Percentiles rank a stretch among this genome's conserved stretches.
phyloP scores from a whole-genome alignment of 2,888 invertebrate species.

The Drosophila heteroneura region DNA sequence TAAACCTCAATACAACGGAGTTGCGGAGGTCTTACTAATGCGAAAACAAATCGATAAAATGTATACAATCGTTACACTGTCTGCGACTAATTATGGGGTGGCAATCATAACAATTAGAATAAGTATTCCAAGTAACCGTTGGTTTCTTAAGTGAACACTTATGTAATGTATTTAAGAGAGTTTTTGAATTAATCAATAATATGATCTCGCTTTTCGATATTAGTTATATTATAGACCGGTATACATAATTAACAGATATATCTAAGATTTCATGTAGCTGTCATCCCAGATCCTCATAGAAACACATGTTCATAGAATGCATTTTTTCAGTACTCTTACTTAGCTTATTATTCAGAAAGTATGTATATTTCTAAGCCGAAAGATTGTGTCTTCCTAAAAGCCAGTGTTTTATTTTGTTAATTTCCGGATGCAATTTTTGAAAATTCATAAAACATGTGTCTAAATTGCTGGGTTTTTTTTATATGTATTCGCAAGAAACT shows the following conservation, averaged over 20 bases:
- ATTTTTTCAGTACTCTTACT: neutral
- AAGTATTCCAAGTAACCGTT: neutral
- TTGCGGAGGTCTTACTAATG: conserved; percentile 11
- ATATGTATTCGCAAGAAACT: too few species aligned
- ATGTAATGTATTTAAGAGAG: neutral
- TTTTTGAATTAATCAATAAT: neutral
- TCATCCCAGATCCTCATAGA: too few species aligned
- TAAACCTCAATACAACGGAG: neutral
- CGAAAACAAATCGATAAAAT: neutral
- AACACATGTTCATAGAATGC: neutral
- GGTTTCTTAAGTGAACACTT: neutral
- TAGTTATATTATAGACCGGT: neutral
- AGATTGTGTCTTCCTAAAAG: neutral
- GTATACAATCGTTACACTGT: neutral
- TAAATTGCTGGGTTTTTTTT: too few species aligned
- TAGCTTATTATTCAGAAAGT: neutral
- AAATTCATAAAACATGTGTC: neutral
- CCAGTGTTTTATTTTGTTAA: neutral
- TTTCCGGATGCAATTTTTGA: rapidly evolving
- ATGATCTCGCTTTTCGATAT: neutral
- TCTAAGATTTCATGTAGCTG: neutral
- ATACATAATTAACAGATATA: neutral
- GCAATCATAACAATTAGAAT: neutral
- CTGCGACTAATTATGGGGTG: neutral
- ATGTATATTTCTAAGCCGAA: neutral